Percentiles rank a stretch among this genome's conserved stretches.
phyloP scores from a whole-genome alignment of 1,140 invertebrate species.

The Achroia grisella region DNA sequence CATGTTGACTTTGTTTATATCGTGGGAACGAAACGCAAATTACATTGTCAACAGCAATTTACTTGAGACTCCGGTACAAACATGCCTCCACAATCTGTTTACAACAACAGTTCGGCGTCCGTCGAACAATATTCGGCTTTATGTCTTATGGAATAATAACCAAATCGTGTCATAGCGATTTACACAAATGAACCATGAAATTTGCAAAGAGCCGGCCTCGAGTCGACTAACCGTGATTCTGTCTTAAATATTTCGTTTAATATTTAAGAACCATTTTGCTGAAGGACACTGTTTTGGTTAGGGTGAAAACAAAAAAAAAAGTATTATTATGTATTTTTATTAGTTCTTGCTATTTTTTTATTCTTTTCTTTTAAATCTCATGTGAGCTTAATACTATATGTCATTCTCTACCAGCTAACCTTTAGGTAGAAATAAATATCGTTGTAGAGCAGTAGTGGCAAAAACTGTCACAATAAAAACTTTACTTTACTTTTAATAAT shows the following conservation, averaged over 20 bases:
- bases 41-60: constrained; percentile 8
- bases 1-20: constrained; percentile 1
- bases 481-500: no score
- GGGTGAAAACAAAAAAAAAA: no score
- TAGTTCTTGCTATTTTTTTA: no score
- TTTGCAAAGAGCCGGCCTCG: not conserved
- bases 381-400: no score
- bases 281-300: no score
- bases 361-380: no score
- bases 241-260: not conserved
- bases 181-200: not conserved
- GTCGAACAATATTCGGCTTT: not conserved
- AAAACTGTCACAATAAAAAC: no score
- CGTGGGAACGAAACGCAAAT: constrained; percentile 2
- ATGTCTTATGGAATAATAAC: not conserved
- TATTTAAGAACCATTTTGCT: not conserved
- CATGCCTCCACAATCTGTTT: not conserved
- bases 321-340: no score
- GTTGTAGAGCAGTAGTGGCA: no score
- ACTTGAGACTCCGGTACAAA: constrained; percentile 1
- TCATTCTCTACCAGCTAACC: no score
- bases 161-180: not conserved
- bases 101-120: not conserved
- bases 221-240: not conserved
- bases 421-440: no score